Conservation (phyloP, 2,888 invertebrate species). For the Hirtodrosophila cameraria region DNA sequence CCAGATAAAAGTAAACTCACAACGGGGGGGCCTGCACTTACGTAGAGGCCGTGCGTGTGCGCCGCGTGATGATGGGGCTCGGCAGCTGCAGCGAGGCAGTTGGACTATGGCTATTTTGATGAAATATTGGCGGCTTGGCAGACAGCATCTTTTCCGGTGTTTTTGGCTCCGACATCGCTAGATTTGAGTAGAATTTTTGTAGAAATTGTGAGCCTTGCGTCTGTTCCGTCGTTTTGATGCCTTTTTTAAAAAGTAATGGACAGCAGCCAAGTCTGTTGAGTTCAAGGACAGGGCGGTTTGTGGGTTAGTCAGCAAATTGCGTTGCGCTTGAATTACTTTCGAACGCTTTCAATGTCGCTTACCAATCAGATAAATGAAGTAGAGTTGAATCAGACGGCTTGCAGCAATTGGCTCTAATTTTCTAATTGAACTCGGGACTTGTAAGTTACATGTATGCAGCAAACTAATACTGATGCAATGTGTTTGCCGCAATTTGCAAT, state of each 20-base stretch:
- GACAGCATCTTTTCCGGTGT: conserved; percentile 79
- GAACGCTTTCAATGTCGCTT: conserved; percentile 34
- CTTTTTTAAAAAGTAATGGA: conserved; percentile 41
- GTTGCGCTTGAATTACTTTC: conserved; percentile 42
- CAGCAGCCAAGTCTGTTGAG: conserved; percentile 69
- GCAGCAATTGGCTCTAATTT: conserved; percentile 3
- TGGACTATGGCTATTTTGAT: conserved; percentile 76
- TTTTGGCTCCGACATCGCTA: conserved; percentile 76
- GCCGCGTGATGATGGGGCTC: conserved; percentile 91
- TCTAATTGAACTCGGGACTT: conserved; percentile 10
- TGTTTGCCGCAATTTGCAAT: conserved; percentile 46
- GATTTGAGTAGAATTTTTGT: conserved; percentile 18
- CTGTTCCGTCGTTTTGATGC: conserved; percentile 17
- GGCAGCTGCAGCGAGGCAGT: conserved; percentile 86
- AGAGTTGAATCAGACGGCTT: conserved; percentile 12
- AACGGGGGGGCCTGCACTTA: conserved; percentile 86
- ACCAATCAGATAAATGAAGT: conserved; percentile 23
- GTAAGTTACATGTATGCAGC: conserved; percentile 23
- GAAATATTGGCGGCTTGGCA: conserved; percentile 78
- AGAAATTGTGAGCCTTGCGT: conserved; percentile 34
- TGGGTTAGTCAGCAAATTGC: conserved; percentile 64
- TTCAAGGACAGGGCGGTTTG: conserved; percentile 65
- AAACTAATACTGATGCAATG: conserved; percentile 64
- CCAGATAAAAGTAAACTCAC: conserved; percentile 21
- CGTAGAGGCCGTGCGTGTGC: conserved; percentile 92